Evolutionary conservation across 2,113 vertebrate genomes (phyloP), one percentile per base, ranked within the genome.

Genomic region (Gymnocephalus cernua): DNA sequence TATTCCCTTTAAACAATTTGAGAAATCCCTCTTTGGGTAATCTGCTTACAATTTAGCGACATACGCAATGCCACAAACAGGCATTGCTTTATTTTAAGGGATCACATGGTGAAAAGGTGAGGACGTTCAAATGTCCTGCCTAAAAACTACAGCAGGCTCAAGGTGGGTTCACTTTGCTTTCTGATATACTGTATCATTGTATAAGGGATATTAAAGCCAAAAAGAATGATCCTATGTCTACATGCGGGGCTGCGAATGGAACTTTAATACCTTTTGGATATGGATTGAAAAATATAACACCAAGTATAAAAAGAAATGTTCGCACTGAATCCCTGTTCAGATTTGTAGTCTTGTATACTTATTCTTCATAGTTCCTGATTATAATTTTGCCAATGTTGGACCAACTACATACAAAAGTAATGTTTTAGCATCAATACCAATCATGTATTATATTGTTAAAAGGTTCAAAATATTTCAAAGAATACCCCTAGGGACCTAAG

Each of bases 401-500:
- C 4, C 44, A 35, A n/a, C 25, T 32, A 47, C 13, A 56, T 29
- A 35, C 6, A 57, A 58, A 54, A 11, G 11, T 16, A 8, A 41
- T 16, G 12, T 41, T 53, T n/a, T 9, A 2, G n/a, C 23, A 50
- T 70, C 6, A 48, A 11, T 16, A 15, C 0, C 21, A 56, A 21
- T 25, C 66, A 58, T 54, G 21, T 16, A 62, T 5, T 14, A 51
- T n/a, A 62, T 25, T 64, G 19, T 56, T 44, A 74, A 72, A 47
- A 48, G 8, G 19, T 44, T n/a, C 8, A 14, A 74, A 29, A 64
- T 16, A 67, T 19, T 32, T 53, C 1, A 76, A 51, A 57, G 15
- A 59, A 51, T 27, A 58, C 48, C 10, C 9, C 16, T 10, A 3
- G 35, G 2, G 10, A 25, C 25, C 23, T 59, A 12, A 11, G 4